Evolutionary conservation across 2,797 vertebrate genomes (phyloP), one percentile per base, ranked within the genome.

Genomic region (Nannoperca australis): DNA sequence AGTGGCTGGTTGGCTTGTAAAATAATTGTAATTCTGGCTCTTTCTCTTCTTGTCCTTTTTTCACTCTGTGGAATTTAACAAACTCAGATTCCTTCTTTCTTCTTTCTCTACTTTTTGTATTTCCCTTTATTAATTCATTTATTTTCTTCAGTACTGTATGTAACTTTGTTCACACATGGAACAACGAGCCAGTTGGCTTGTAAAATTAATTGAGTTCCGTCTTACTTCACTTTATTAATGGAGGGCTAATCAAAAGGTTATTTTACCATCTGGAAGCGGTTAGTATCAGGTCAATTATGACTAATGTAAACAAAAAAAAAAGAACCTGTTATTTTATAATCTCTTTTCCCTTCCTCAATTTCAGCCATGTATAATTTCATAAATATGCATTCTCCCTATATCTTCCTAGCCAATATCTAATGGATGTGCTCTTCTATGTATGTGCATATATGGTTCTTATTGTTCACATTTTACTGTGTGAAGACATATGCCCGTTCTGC

Each of bases 11-110:
- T 54, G 47, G 58, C 70, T 84, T 72, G 56, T 85, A 70, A 76
- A 84, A 75, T 70, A 20, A 76, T 82, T 78, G 53, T 75, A 64
- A 82, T 86, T 91, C 78, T 65, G 27, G 9, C 36, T 66, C 34
- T 74, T 61, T 84, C 42, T 81, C 44, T 53, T 63, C 42, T 5
- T 65, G 58, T 71, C 55, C 69, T 44, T 65, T 47, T 76, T 70
- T 82, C 53, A 60, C 76, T 51, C n/a, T 1, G 4, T 62, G 63
- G 36, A 82, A 62, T 73, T 84, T 18, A 72, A 76, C 61, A 58
- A 76, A 70, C 49, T 78, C 44, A 18, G 1, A 70, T 78, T 79
- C 55, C 14, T 65, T 56, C 27, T 69, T 45, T 76, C 14, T 65
- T 56, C 27, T 69, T 45, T 76, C 30, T 45, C 24, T 38, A 9